These are phyloP conservation scores for Scaptodrosophila latifasciaeformis DNA, from an alignment of 2,888 invertebrate species.

Conservation along the genomic window DNA sequence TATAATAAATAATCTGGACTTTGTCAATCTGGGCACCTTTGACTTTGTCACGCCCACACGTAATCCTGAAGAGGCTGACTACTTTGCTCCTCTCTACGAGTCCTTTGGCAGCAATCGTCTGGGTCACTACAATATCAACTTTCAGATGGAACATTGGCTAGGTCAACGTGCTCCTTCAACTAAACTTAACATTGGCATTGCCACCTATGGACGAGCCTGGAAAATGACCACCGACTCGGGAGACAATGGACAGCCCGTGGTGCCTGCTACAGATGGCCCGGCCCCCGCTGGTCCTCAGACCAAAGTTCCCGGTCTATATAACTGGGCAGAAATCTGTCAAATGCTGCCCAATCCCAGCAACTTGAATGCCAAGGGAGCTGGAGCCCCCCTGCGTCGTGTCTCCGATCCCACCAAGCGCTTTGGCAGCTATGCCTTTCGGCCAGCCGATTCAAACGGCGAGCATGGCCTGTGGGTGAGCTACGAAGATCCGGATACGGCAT, in stretches of 20 bases:
- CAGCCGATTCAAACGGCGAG: constrained; percentile 80
- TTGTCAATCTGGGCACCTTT: constrained; percentile 85
- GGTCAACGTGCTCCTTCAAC: constrained; percentile 78
- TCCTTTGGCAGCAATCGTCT: constrained; percentile 80
- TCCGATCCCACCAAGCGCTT: constrained; percentile 88
- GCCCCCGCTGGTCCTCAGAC: constrained; percentile 84
- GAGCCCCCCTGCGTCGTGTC: constrained; percentile 82
- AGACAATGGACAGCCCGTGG: constrained; percentile 84
- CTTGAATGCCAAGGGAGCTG: constrained; percentile 78
- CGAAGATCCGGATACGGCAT: constrained; percentile 88
- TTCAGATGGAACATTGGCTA: constrained; percentile 80
- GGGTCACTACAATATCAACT: constrained; percentile 81
- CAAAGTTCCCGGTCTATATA: constrained; percentile 82
- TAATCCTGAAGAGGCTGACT: constrained; percentile 87
- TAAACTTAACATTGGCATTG: constrained; percentile 84
- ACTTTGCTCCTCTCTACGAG: constrained; percentile 82
- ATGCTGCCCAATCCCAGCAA: constrained; percentile 82
- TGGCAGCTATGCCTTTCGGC: constrained; percentile 85
- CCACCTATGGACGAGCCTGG: constrained; percentile 86
- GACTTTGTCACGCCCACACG: constrained; percentile 86
- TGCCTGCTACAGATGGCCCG: constrained; percentile 80
- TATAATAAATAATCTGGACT: constrained; percentile 84
- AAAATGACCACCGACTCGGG: constrained; percentile 84
- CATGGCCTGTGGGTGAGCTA: constrained; percentile 89
- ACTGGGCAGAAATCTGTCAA: constrained; percentile 87